Evolutionary conservation across 2,113 vertebrate species (phyloP).

Genomic region (Grammomys dolichurus): DNA sequence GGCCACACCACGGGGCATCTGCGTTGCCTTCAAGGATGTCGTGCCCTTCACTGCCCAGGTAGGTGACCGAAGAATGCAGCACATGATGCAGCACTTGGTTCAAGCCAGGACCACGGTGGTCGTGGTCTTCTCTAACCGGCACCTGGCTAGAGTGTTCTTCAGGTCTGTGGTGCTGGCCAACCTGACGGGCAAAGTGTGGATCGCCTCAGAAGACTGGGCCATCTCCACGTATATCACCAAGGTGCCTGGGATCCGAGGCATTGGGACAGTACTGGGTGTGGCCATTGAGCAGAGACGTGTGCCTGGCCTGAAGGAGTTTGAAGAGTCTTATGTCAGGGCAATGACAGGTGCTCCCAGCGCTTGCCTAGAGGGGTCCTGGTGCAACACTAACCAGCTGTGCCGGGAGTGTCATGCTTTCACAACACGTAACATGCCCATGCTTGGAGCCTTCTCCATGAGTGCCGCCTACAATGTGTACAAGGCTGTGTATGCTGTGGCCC

Average conservation of each 20-base stretch:
- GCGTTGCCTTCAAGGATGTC: conserved; percentile 86
- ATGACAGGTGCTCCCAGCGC: fast-evolving
- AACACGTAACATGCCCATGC: neutral
- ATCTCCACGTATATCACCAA: conserved; percentile 81
- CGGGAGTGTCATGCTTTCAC: conserved; percentile 64
- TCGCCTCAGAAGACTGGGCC: conserved; percentile 89
- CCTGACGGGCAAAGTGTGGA: conserved; percentile 90
- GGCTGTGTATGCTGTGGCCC: conserved; percentile 89
- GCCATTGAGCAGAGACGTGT: conserved; percentile 69
- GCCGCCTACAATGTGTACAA: conserved; percentile 86
- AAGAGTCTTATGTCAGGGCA: conserved; percentile 50
- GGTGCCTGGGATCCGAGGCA: conserved; percentile 83
- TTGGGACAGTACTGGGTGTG: conserved; percentile 89
- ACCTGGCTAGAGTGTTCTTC: conserved; percentile 78
- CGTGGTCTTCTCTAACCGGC: conserved; percentile 82
- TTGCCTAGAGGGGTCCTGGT: fast-evolving
- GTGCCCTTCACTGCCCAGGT: neutral
- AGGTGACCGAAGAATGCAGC: conserved; percentile 9
- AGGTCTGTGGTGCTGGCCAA: conserved; percentile 86
- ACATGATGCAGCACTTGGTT: conserved; percentile 80
- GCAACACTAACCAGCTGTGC: conserved; percentile 86
- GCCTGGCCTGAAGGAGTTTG: conserved; percentile 84
- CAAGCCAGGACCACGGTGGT: conserved; percentile 64
- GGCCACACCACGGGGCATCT: conserved; percentile 78
- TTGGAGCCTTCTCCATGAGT: conserved; percentile 68